Percentiles rank a stretch among this genome's conserved stretches.
phyloP scores from a whole-genome alignment of 2,888 invertebrate genomes.

The Rotaria magnacalcarata region DNA sequence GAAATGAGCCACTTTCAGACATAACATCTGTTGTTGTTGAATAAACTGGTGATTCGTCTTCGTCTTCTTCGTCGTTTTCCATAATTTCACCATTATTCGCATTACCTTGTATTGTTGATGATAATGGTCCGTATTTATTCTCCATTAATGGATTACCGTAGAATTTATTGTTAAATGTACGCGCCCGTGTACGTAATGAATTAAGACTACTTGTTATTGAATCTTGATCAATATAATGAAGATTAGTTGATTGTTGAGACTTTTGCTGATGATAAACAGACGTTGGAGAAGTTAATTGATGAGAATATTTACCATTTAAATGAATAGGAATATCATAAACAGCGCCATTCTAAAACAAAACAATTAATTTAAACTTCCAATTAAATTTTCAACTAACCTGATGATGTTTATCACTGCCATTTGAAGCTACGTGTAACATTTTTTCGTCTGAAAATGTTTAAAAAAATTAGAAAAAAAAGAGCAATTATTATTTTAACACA shows the following conservation, averaged over 20 bases:
- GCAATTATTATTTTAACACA: not conserved
- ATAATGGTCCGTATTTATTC: constrained; percentile 1
- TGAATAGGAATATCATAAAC: constrained; percentile 31
- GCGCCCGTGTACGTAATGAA: constrained; percentile 17
- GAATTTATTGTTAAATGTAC: constrained; percentile 24
- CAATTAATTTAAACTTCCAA: not conserved
- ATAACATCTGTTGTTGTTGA: constrained; percentile 34
- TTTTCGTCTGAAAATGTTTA: not conserved
- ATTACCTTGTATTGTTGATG: not conserved
- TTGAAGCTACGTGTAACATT: not conserved
- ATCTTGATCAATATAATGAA: constrained; percentile 21
- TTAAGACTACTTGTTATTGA: constrained; percentile 34
- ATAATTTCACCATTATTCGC: not conserved
- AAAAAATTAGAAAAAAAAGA: not conserved
- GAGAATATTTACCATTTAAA: constrained; percentile 28
- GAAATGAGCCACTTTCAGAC: constrained; percentile 34
- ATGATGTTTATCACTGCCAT: not conserved
- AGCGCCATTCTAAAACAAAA: constrained; percentile 9
- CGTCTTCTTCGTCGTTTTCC: not conserved
- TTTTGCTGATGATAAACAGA: constrained; percentile 15
- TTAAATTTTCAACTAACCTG: not conserved
- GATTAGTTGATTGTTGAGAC: not conserved
- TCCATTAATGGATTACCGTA: not conserved
- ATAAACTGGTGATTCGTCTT: constrained; percentile 34
- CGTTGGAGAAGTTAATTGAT: not conserved